Percentiles rank a stretch among this genome's conserved stretches.
phyloP scores from a whole-genome alignment of 1,140 invertebrate species.

The Nylanderia fulva region DNA sequence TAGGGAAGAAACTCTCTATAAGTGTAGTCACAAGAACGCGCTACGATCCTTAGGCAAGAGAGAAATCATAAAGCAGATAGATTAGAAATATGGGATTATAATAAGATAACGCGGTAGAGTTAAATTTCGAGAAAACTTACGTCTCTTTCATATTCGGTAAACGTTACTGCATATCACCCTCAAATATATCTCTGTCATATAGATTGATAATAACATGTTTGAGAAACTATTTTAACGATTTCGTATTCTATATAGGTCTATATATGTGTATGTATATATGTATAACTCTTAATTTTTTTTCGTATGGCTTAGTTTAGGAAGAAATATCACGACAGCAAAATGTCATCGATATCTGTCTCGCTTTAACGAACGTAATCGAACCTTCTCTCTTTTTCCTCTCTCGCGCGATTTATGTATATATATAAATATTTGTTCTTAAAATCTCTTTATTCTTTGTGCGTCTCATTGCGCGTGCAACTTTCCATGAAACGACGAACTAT shows the following conservation, averaged over 20 bases:
- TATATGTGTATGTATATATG: too few relatives aligned
- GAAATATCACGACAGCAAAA: constrained; percentile 65
- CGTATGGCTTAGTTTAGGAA: constrained; percentile 60
- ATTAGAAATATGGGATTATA: constrained; percentile 35
- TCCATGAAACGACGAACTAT: constrained; percentile 30
- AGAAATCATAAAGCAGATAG: constrained; percentile 60
- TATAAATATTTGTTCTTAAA: constrained; percentile 4
- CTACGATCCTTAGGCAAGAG: constrained; percentile 62
- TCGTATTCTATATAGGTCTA: neutral
- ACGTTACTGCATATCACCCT: constrained; percentile 12
- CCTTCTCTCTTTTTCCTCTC: neutral
- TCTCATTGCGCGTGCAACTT: constrained; percentile 12
- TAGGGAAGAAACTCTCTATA: constrained; percentile 46
- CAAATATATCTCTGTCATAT: constrained; percentile 5
- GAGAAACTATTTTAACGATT: constrained; percentile 54
- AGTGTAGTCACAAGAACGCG: constrained; percentile 37
- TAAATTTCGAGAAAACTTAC: constrained; percentile 30
- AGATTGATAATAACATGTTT: constrained; percentile 32
- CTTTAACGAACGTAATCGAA: constrained; percentile 36
- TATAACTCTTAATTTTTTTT: constrained; percentile 41
- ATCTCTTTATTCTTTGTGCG: constrained; percentile 8
- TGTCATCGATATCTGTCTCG: constrained; percentile 14
- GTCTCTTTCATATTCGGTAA: constrained; percentile 16
- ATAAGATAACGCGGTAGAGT: constrained; percentile 39
- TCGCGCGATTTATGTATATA: neutral